Evolutionary conservation across 2,113 vertebrate genomes (phyloP).

Genomic region (Mesoclemmys tuberculata): DNA sequence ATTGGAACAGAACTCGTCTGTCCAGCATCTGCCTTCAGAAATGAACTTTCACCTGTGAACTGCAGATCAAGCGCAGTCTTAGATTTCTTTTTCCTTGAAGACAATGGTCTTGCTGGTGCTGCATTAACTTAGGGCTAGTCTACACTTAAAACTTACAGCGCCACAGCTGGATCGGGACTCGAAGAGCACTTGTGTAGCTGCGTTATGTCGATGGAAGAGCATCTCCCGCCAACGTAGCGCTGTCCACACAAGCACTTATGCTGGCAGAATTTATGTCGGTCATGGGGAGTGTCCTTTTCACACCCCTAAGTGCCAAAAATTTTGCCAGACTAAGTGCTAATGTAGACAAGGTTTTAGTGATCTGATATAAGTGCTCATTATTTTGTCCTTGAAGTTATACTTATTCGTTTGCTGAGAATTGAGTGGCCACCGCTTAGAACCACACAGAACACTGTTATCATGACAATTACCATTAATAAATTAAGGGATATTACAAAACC

Average conservation of each 20-base stretch:
- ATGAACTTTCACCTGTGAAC: not conserved
- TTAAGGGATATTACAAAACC: not conserved
- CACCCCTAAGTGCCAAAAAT: no score
- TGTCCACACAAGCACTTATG: no score
- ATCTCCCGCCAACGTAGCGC: no score
- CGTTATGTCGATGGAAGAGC: no score
- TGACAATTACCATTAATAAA: conserved; percentile 29
- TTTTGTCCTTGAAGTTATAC: not conserved
- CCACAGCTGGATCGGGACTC: no score
- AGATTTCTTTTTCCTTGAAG: not conserved
- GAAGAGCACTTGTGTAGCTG: no score
- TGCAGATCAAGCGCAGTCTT: not conserved
- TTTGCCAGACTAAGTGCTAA: no score
- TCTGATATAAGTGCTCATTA: not conserved
- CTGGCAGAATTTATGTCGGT: no score
- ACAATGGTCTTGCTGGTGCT: not conserved
- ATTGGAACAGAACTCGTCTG: not conserved
- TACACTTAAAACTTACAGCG: no score
- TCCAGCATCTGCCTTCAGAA: no score
- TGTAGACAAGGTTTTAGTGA: not conserved
- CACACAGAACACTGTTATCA: conserved; percentile 11
- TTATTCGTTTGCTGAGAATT: not conserved
- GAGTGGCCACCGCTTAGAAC: not conserved
- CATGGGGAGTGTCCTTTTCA: no score
- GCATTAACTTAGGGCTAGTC: not conserved